Percentiles rank a stretch among this genome's conserved stretches.
Conservation (phyloP, 2,113 vertebrate genomes). For the Osmerus eperlanus region DNA sequence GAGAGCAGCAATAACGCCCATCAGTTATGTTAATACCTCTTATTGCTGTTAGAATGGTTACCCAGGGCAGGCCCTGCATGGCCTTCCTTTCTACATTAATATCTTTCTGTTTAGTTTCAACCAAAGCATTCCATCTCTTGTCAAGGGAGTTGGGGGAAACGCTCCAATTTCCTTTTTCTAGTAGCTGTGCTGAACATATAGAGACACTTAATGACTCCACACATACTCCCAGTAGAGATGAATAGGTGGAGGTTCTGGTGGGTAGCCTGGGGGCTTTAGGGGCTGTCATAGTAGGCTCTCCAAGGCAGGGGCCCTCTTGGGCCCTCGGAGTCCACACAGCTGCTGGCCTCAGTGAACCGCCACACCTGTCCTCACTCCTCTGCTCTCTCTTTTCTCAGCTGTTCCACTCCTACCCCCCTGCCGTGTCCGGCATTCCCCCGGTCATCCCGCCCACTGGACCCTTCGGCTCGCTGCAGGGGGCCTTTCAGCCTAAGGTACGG, state of each 20-base stretch:
- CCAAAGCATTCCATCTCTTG: too few relatives aligned
- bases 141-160: too few relatives aligned
- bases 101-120: too few relatives aligned
- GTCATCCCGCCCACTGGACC: slow-evolving; percentile 95
- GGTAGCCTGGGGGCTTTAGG: not conserved
- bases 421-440: slow-evolving; percentile 92
- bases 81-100: too few relatives aligned
- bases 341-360: not conserved
- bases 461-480: slow-evolving; percentile 94
- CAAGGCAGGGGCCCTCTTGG: not conserved
- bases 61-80: slow-evolving; percentile 13
- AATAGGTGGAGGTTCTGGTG: not conserved
- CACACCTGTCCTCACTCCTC: slow-evolving; percentile 10
- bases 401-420: slow-evolving; percentile 94
- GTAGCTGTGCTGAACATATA: not conserved
- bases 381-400: slow-evolving; percentile 75
- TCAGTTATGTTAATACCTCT: slow-evolving; percentile 25
- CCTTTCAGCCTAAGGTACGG: slow-evolving; percentile 96
- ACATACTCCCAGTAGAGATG: not conserved
- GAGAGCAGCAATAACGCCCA: slow-evolving; percentile 32
- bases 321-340: not conserved
- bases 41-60: slow-evolving; percentile 25
- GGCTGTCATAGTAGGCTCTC: not conserved
- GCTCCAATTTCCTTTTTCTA: too few relatives aligned
- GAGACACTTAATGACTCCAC: not conserved